Conservation (phyloP, 2,797 vertebrate species). For the Sebastes diaconus region DNA sequence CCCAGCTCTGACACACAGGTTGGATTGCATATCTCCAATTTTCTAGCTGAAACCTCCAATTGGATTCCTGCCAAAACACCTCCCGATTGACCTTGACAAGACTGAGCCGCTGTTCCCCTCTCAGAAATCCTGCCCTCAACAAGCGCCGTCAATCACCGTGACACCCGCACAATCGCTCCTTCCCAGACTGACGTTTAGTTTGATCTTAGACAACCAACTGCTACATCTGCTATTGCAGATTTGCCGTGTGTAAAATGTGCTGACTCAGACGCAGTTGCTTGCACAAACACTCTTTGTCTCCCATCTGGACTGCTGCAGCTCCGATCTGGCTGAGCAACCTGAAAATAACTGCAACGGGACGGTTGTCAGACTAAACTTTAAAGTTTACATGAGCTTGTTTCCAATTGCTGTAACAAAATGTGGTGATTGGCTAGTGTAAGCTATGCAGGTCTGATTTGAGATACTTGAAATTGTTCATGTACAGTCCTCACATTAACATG, state of each 20-base stretch:
- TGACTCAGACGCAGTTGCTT: slow-evolving; percentile 60
- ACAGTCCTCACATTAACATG: neutral
- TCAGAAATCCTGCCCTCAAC: slow-evolving; percentile 66
- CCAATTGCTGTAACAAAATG: neutral
- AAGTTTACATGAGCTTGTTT: slow-evolving; percentile 7
- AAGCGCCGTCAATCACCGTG: slow-evolving; percentile 70
- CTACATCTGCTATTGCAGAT: slow-evolving; percentile 53
- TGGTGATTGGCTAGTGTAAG: neutral
- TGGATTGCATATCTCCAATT: slow-evolving; percentile 64
- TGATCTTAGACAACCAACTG: slow-evolving; percentile 48
- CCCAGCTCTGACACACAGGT: slow-evolving; percentile 62
- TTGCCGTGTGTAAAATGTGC: slow-evolving; percentile 56
- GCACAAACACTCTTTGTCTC: slow-evolving; percentile 59
- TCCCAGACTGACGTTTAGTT: slow-evolving; percentile 33
- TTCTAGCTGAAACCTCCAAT: slow-evolving; percentile 63
- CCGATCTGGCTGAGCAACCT: slow-evolving; percentile 45
- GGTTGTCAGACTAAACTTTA: slow-evolving; percentile 33
- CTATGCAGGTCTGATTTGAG: neutral
- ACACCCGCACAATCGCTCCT: slow-evolving; percentile 28
- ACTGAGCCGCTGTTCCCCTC: slow-evolving; percentile 61
- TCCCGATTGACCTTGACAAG: slow-evolving; percentile 71
- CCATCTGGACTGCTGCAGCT: slow-evolving; percentile 64
- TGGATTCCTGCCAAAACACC: slow-evolving; percentile 68
- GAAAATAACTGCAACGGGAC: slow-evolving; percentile 41
- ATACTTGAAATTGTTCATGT: neutral